phyloP scores from a whole-genome alignment of 2,888 invertebrate genomes.

The Tetranychus piercei region DNA sequence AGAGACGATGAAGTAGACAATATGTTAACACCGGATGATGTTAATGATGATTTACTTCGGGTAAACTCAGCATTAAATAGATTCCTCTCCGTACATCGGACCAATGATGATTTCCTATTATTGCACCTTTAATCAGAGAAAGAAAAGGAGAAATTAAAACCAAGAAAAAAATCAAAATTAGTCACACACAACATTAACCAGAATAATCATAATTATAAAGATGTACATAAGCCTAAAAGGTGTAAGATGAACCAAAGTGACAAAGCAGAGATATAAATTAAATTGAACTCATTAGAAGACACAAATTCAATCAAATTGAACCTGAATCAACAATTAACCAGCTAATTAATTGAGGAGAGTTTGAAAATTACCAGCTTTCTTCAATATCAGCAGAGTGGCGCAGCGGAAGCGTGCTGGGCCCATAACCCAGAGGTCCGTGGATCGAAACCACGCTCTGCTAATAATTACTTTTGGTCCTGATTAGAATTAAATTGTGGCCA shows the following conservation, averaged over 20 bases:
- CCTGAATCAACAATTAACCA: too few species aligned
- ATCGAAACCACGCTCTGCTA: constrained; percentile 24
- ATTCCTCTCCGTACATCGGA: neutral
- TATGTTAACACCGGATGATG: neutral
- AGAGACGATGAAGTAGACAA: neutral
- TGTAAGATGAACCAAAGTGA: too few species aligned
- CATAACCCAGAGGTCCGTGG: constrained; percentile 24
- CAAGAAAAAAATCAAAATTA: neutral
- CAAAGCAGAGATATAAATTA: too few species aligned
- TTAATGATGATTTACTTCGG: neutral
- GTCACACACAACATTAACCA: neutral
- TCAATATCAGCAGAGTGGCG: constrained; percentile 21
- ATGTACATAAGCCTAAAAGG: too few species aligned
- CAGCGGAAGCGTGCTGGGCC: constrained; percentile 24
- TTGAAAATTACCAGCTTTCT: neutral
- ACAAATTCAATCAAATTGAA: too few species aligned
- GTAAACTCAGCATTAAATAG: neutral
- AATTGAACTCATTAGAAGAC: too few species aligned
- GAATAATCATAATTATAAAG: neutral
- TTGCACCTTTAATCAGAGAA: neutral
- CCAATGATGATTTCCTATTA: neutral
- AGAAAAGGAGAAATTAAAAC: neutral
- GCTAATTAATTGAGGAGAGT: too few species aligned
- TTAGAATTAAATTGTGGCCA: neutral
- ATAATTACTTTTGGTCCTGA: constrained; percentile 10